Percentiles rank a stretch among this genome's conserved stretches.
phyloP scores from a whole-genome alignment of 2,888 invertebrate genomes.

The Ptilodon capucinus region DNA sequence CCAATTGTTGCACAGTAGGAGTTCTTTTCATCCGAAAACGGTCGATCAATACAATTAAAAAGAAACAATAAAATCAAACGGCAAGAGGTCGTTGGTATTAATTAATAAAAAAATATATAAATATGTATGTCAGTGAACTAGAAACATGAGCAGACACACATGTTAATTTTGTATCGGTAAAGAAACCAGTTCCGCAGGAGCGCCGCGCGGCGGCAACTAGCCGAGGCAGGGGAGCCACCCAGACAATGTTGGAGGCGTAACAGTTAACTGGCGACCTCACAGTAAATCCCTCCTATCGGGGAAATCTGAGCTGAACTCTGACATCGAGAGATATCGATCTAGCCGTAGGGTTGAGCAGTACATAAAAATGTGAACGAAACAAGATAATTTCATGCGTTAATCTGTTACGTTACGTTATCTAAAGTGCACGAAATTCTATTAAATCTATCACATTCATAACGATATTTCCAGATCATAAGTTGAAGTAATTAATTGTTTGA shows the following conservation, averaged over 20 bases:
- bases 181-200: slow-evolving; percentile 44
- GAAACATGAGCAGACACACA: slow-evolving; percentile 43
- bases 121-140: slow-evolving; percentile 54
- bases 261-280: slow-evolving; percentile 34
- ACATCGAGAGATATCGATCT: slow-evolving; percentile 10
- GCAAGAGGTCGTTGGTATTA: slow-evolving; percentile 16
- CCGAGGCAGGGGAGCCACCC: slow-evolving; percentile 17
- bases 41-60: neutral
- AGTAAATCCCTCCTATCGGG: slow-evolving; percentile 16
- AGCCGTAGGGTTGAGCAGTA: neutral
- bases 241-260: slow-evolving; percentile 22
- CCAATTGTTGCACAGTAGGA: neutral
- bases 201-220: slow-evolving; percentile 11
- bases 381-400: no score
- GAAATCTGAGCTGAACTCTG: slow-evolving; percentile 32
- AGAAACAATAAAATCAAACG: slow-evolving; percentile 17
- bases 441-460: no score
- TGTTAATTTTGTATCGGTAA: slow-evolving; percentile 37
- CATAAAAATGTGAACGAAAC: no score
- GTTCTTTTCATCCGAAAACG: neutral
- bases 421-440: no score
- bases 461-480: no score
- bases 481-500: no score
- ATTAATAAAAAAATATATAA: slow-evolving; percentile 31
- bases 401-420: no score